A percentile compares a stretch with the other conserved stretches of the same genome.
phyloP scores from a whole-genome alignment of 2,888 invertebrate species.

The Sinhomidia bicolor region DNA sequence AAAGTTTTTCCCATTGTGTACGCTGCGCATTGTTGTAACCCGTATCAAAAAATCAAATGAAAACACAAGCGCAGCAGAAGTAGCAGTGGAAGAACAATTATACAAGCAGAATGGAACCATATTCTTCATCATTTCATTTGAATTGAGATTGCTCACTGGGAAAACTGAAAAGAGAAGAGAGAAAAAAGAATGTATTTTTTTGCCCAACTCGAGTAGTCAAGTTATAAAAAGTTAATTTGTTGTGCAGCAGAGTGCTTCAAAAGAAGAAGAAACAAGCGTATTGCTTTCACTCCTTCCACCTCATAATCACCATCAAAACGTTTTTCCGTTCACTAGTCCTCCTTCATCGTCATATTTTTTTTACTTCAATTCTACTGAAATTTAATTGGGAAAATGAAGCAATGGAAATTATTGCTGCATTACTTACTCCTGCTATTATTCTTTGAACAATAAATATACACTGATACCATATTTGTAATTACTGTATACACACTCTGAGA shows the following conservation, averaged over 20 bases:
- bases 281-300: conserved; percentile 20
- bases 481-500: neutral
- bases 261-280: conserved; percentile 14
- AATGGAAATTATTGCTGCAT: conserved; percentile 65
- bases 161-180: neutral
- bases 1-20: conserved; percentile 30
- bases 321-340: conserved; percentile 64
- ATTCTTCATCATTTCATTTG: conserved; percentile 5
- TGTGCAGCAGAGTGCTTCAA: conserved; percentile 65
- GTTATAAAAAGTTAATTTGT: conserved; percentile 50
- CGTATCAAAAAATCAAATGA: conserved; percentile 30
- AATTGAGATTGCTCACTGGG: neutral
- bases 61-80: neutral
- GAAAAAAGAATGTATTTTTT: neutral
- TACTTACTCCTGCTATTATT: conserved; percentile 35
- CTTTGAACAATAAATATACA: conserved; percentile 26
- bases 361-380: conserved; percentile 28
- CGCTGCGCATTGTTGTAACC: neutral
- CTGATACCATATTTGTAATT: neutral
- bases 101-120: neutral
- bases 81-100: neutral
- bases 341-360: conserved; percentile 25
- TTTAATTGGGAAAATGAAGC: conserved; percentile 72
- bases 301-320: conserved; percentile 42
- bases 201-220: neutral